Evolutionary conservation across 2,888 invertebrate genomes (phyloP), one percentile per base, ranked within the genome.

Genomic region (Chrysolina oricalcia): DNA sequence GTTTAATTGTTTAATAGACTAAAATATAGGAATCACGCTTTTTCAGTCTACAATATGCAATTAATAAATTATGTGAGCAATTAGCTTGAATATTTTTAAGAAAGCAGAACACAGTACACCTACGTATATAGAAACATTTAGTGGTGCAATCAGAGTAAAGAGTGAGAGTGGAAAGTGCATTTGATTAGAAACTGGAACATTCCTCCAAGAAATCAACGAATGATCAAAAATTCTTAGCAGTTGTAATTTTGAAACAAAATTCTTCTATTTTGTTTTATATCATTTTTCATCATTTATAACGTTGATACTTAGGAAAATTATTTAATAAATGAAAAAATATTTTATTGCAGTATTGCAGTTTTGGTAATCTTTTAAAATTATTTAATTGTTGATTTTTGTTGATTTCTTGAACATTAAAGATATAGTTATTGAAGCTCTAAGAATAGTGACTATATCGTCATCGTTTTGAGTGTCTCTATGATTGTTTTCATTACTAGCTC

Each of bases 401-500:
- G 17, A 59, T 59, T 59, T n/a, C 35, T n/a, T 59, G 8, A 59
- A 35, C 15, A n/a, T 1, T 35, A 35, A 6, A 59, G n/a, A 23
- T 59, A 59, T 59, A 59, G 9, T 59, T 59, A 59, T 3, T 0
- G 23, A 56, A 21, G 59, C 27, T 35, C n/a, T 35, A 59, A 10
- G 21, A 9, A 17, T 68, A 68, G n/a, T 50, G 17, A 53, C 15
- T 27, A 15, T 35, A 59, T 23, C 40, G 19, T 48, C 40, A 23
- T 35, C 15, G 5, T 67, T 67, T 21, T 62, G 40, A 40, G 23
- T 62, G 70, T 70, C 70, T 59, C 50, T 23, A 62, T 70, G 70
- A 70, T 70, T 70, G 70, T 70, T 62, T 70, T 62, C 46, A 70
- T 41, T 17, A 56, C 19, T 40, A 56, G 56, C 69, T 41, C 17